Conservation (phyloP, 2,888 invertebrate genomes). For the Cyrtodaria siliqua region DNA sequence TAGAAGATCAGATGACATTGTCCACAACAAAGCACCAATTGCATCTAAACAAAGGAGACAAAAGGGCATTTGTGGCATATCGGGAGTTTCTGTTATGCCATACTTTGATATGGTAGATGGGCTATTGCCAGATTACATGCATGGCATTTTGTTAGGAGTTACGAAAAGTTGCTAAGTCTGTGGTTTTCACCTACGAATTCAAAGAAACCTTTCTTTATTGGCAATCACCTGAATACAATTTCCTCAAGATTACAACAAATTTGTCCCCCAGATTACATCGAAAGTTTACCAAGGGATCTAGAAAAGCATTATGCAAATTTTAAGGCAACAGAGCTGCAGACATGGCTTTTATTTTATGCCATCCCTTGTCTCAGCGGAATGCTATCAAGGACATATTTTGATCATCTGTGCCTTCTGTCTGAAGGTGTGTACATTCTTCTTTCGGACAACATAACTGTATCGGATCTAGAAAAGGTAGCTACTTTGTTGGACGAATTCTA, state of each 20-base stretch:
- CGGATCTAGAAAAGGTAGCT: too few relatives aligned
- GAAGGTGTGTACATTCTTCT: too few relatives aligned
- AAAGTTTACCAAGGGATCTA: conserved; percentile 27
- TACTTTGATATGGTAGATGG: conserved; percentile 7
- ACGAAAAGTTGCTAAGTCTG: conserved; percentile 21
- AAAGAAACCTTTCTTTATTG: conserved; percentile 24
- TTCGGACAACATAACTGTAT: too few relatives aligned
- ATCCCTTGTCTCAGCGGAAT: conserved; percentile 38
- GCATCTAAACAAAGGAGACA: neutral
- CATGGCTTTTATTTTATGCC: conserved; percentile 32
- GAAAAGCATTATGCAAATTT: conserved; percentile 21
- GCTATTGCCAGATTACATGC: conserved; percentile 29
- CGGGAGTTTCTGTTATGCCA: conserved; percentile 1
- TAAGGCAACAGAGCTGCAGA: conserved; percentile 47
- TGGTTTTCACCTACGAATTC: conserved; percentile 11
- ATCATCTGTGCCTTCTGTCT: too few relatives aligned
- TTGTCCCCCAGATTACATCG: conserved; percentile 32
- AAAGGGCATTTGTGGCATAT: neutral
- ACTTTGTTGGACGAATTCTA: too few relatives aligned
- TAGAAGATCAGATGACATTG: neutral
- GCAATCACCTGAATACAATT: conserved; percentile 7
- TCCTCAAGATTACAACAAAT: conserved; percentile 19
- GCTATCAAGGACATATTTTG: too few relatives aligned
- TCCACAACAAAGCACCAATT: neutral
- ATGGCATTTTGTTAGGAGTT: conserved; percentile 19